Percentiles rank a stretch among this genome's conserved stretches.
Conservation (phyloP, 2,113 vertebrate species). For the Pelvicachromis taeniatus region DNA sequence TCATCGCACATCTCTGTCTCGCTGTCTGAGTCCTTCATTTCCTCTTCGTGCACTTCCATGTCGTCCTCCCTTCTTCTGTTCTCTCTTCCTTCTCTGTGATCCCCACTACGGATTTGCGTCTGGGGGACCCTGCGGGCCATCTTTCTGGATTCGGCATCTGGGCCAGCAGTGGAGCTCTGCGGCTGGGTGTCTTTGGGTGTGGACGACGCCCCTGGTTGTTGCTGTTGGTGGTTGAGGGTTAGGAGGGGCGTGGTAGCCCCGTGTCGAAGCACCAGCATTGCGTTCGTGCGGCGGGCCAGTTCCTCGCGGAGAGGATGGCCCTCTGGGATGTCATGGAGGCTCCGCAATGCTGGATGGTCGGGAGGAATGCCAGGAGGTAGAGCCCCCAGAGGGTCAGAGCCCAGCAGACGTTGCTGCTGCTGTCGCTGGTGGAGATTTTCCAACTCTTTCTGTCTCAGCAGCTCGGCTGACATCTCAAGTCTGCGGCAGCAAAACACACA, state of each 20-base stretch:
- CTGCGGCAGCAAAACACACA: slow-evolving; percentile 56
- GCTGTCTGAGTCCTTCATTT: slow-evolving; percentile 89
- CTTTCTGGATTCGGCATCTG: slow-evolving; percentile 50
- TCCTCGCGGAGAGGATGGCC: slow-evolving; percentile 85
- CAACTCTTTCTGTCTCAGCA: slow-evolving; percentile 91
- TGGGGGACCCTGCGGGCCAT: slow-evolving; percentile 60
- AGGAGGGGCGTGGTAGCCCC: slow-evolving; percentile 80
- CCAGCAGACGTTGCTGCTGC: slow-evolving; percentile 83
- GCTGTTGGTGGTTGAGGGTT: slow-evolving; percentile 80
- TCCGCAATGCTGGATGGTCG: slow-evolving; percentile 84
- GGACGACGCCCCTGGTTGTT: slow-evolving; percentile 58
- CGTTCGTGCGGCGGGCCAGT: slow-evolving; percentile 79
- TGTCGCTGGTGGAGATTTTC: slow-evolving; percentile 82
- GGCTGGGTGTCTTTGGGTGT: slow-evolving; percentile 73
- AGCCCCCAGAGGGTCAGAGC: slow-evolving; percentile 72
- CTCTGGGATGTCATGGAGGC: slow-evolving; percentile 83
- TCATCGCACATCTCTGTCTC: slow-evolving; percentile 80
- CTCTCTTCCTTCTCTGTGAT: slow-evolving; percentile 63
- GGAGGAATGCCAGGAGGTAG: slow-evolving; percentile 79
- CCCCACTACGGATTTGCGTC: slow-evolving; percentile 35
- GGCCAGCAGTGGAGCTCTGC: slow-evolving; percentile 37
- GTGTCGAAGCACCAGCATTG: slow-evolving; percentile 90
- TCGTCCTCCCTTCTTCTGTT: slow-evolving; percentile 51
- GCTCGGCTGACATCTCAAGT: slow-evolving; percentile 92
- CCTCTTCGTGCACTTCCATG: slow-evolving; percentile 74